Percentiles rank a stretch among this genome's conserved stretches.
phyloP scores from a whole-genome alignment of 2,113 vertebrate genomes.

The Xyliphius kryptos region DNA sequence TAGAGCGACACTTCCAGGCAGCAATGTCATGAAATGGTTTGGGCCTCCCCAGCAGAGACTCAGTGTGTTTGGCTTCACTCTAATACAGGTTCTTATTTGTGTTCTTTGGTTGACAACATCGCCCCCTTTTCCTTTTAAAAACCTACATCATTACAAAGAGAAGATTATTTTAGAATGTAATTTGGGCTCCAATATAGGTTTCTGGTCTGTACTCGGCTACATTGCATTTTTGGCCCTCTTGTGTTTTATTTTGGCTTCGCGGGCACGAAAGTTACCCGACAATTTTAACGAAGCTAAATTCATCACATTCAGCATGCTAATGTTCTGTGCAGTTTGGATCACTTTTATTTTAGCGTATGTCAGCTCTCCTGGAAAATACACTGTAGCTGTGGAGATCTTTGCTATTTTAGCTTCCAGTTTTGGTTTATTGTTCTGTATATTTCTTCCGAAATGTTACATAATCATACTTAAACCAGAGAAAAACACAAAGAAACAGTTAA shows the following conservation, averaged over 20 bases:
- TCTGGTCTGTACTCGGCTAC: conserved; percentile 59
- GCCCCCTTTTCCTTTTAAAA: conserved; percentile 58
- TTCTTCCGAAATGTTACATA: conserved; percentile 15
- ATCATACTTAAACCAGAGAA: conserved; percentile 7
- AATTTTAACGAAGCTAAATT: conserved; percentile 56
- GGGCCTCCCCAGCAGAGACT: conserved; percentile 53
- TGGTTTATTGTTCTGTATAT: conserved; percentile 1
- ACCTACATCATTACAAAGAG: conserved; percentile 50
- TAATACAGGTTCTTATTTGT: conserved; percentile 55
- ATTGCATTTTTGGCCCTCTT: conserved; percentile 52
- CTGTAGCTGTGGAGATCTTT: conserved; percentile 62
- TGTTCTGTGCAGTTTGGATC: conserved; percentile 57
- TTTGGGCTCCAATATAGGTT: conserved; percentile 53
- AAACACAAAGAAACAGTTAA: conserved; percentile 6
- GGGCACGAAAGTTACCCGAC: conserved; percentile 48
- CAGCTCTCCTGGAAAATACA: conserved; percentile 60
- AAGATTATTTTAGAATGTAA: conserved; percentile 59
- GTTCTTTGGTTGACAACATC: conserved; percentile 51
- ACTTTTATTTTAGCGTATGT: conserved; percentile 58
- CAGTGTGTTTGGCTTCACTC: conserved; percentile 52
- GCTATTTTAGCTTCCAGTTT: conserved; percentile 36
- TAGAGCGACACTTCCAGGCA: conserved; percentile 40
- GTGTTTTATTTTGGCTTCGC: conserved; percentile 46
- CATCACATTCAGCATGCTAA: conserved; percentile 54
- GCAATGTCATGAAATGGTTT: conserved; percentile 53